These are phyloP conservation scores for Chrysochloris asiatica DNA, from an alignment of 2,113 vertebrate species.

Conservation along the genomic window DNA sequence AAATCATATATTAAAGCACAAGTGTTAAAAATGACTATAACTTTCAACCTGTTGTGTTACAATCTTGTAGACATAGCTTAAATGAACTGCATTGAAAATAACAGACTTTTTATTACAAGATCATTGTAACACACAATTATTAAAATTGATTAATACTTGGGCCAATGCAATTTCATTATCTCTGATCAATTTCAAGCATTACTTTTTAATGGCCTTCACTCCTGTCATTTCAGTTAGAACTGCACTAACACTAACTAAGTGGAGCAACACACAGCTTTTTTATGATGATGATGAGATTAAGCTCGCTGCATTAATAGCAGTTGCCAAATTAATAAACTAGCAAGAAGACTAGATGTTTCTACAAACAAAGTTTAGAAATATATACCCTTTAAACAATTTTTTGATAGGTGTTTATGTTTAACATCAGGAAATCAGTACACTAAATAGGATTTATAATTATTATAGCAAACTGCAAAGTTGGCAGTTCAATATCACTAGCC, in stretches of 20 bases:
- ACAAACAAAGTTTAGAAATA: conserved; percentile 52
- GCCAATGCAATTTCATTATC: conserved; percentile 86
- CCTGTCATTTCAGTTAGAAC: conserved; percentile 75
- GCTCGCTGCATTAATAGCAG: conserved; percentile 59
- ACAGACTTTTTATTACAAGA: conserved; percentile 78
- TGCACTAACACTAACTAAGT: conserved; percentile 66
- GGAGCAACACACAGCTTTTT: conserved; percentile 55
- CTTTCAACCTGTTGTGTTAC: conserved; percentile 56
- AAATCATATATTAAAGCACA: not conserved
- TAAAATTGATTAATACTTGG: conserved; percentile 88
- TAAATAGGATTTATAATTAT: not conserved
- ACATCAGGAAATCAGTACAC: not conserved
- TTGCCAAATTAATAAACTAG: conserved; percentile 65
- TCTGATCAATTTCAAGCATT: conserved; percentile 82
- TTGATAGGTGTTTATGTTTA: conserved; percentile 38
- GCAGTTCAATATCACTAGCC: no score
- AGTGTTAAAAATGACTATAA: conserved; percentile 25
- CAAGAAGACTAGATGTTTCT: conserved; percentile 69
- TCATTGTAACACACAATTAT: conserved; percentile 81
- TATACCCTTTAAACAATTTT: conserved; percentile 4
- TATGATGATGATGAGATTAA: conserved; percentile 61
- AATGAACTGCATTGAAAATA: conserved; percentile 79
- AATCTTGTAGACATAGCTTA: conserved; percentile 59
- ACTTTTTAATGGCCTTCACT: conserved; percentile 74
- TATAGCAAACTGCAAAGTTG: no score